phyloP scores from a whole-genome alignment of 2,797 vertebrate genomes.

The Etheostoma perlongum region DNA sequence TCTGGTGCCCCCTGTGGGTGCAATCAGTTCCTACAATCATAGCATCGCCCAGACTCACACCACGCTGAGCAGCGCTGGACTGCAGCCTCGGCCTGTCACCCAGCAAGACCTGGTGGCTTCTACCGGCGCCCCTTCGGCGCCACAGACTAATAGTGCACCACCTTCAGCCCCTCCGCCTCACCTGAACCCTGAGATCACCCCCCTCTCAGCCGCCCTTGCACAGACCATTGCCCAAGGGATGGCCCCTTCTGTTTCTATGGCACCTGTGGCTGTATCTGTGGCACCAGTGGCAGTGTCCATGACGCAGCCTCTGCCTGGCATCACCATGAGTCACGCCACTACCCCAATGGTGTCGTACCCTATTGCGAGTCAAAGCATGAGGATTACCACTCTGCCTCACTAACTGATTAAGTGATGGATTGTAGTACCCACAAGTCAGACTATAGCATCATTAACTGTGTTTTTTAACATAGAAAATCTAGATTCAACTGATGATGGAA shows the following conservation, averaged over 20 bases:
- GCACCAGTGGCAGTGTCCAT: conserved; percentile 95
- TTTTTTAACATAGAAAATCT: conserved; percentile 17
- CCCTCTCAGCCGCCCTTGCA: conserved; percentile 93
- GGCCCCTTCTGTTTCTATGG: conserved; percentile 97
- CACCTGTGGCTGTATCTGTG: conserved; percentile 94
- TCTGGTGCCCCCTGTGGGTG: conserved; percentile 90
- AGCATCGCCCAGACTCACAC: conserved; percentile 98
- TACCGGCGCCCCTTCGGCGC: conserved; percentile 86
- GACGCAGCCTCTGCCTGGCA: conserved; percentile 92
- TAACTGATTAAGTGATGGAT: conserved; percentile 67
- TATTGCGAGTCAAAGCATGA: conserved; percentile 98
- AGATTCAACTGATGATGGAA: conserved; percentile 5
- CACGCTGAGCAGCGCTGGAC: conserved; percentile 95
- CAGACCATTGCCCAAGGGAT: conserved; percentile 97
- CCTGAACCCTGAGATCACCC: conserved; percentile 94
- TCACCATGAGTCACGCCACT: conserved; percentile 98
- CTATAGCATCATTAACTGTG: conserved; percentile 16
- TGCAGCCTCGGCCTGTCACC: conserved; percentile 92
- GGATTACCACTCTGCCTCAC: conserved; percentile 96
- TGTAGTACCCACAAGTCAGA: conserved; percentile 2
- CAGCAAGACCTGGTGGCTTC: conserved; percentile 95
- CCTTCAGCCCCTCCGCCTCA: conserved; percentile 88
- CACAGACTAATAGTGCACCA: conserved; percentile 89
- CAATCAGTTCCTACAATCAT: conserved; percentile 96
- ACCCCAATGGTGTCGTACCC: conserved; percentile 98